Percentiles rank a stretch among this genome's conserved stretches.
phyloP scores from a whole-genome alignment of 2,797 vertebrate species.

The Rhinatrema bivittatum region DNA sequence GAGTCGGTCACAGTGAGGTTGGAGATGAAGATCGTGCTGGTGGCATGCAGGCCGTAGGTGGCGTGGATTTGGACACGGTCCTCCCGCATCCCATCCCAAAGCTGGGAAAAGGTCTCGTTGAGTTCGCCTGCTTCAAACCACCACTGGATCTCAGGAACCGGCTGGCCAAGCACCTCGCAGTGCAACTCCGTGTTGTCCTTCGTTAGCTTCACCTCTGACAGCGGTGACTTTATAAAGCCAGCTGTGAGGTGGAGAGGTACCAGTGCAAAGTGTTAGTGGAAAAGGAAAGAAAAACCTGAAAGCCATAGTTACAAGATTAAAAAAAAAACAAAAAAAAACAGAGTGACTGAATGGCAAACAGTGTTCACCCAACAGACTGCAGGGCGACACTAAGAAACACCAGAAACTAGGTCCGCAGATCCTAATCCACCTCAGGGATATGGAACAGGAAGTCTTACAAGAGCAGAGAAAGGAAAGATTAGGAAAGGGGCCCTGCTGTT shows the following conservation, averaged over 20 bases:
- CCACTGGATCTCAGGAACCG: constrained; percentile 92
- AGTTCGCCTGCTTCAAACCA: constrained; percentile 78
- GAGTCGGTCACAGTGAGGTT: constrained; percentile 69
- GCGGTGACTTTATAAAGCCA: constrained; percentile 79
- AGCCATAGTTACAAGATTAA: too few species aligned
- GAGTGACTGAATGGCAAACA: too few species aligned
- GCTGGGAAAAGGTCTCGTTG: constrained; percentile 67
- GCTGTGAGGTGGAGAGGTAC: constrained; percentile 60
- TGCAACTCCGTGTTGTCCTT: constrained; percentile 69
- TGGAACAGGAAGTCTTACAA: too few species aligned
- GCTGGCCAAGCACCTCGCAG: constrained; percentile 82
- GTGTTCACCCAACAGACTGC: too few species aligned
- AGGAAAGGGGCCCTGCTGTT: too few species aligned
- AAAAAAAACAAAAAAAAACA: too few species aligned
- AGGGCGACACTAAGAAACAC: too few species aligned
- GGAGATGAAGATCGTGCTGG: constrained; percentile 71
- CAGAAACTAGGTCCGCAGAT: too few species aligned
- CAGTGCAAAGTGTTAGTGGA: constrained; percentile 38
- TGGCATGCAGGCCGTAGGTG: constrained; percentile 76
- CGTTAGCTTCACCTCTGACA: constrained; percentile 71
- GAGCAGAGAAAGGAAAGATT: too few species aligned
- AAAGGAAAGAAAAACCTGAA: too few species aligned
- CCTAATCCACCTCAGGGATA: too few species aligned
- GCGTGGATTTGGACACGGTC: constrained; percentile 77
- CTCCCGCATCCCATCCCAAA: constrained; percentile 79